Evolutionary conservation across 2,888 invertebrate genomes (phyloP).

Genomic region (Nyleta sp.): DNA sequence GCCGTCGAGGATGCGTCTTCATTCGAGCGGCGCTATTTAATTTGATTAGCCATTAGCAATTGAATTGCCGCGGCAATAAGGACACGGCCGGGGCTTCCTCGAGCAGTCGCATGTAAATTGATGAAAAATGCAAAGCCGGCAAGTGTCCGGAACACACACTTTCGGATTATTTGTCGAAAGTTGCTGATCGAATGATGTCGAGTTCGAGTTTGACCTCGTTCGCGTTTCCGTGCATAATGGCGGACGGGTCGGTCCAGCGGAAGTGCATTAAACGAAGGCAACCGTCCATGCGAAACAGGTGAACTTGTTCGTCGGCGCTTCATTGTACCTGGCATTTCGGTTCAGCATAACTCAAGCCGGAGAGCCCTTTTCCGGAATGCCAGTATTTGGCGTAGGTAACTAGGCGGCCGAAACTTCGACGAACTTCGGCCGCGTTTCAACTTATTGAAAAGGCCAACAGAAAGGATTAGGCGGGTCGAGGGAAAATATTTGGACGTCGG

Average conservation of each 20-base stretch:
- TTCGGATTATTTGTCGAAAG: conserved; percentile 49
- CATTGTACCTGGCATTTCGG: conserved; percentile 74
- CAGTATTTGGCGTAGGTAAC: conserved; percentile 40
- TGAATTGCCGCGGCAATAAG: conserved; percentile 21
- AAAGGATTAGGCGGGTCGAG: conserved; percentile 27
- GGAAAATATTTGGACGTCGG: conserved; percentile 45
- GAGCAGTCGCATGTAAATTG: conserved; percentile 25
- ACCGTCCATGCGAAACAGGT: conserved; percentile 72
- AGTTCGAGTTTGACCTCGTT: conserved; percentile 59
- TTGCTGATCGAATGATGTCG: conserved; percentile 59
- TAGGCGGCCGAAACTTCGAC: conserved; percentile 36
- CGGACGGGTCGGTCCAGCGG: conserved; percentile 64
- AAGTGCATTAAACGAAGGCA: conserved; percentile 75
- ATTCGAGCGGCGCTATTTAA: conserved; percentile 28
- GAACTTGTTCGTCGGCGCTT: conserved; percentile 71
- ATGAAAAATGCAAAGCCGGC: conserved; percentile 46
- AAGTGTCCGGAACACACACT: conserved; percentile 60
- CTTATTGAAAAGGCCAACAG: conserved; percentile 26
- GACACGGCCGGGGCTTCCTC: conserved; percentile 28
- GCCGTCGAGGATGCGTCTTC: conserved; percentile 11
- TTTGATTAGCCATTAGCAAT: conserved; percentile 34
- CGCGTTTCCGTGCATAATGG: conserved; percentile 46
- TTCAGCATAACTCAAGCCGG: conserved; percentile 33
- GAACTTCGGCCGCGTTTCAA: conserved; percentile 23
- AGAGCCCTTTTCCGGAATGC: conserved; percentile 48